Evolutionary conservation across 2,797 vertebrate genomes (phyloP), one percentile per base, ranked within the genome.

Genomic region (Cuniculus paca): DNA sequence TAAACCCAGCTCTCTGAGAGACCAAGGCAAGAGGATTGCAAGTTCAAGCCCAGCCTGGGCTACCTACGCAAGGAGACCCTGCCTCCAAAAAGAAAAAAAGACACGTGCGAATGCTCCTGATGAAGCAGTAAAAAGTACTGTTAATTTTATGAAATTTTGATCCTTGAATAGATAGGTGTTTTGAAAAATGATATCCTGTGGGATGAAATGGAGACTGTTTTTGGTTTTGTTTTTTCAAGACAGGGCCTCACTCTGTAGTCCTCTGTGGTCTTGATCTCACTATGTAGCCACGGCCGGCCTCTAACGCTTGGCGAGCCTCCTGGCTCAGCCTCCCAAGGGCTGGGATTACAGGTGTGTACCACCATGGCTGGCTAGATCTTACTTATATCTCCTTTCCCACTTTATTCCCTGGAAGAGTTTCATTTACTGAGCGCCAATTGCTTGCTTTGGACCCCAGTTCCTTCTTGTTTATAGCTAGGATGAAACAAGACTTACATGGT

Each of bases 141-240:
- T 68, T 50, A 11, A 13, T 91, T 81, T 81, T 70, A 91, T 84
- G 94, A 82, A 91, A 86, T 87, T 63, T 77, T 82, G 54, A 42
- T 48, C 52, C 68, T 81, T 89, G 48, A 91, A 28, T 34, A 75
- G 42, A 52, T 28, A 26, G 20, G 60, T 10, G 24, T 34, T 50
- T 60, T 50, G 28, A 83, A n/a, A 58, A 60, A 72, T 52, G 28
- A 20, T 75, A 12, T 36, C 19, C n/a, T 50, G 24, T 31, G 31
- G 17, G 63, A 70, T 84, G 77, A 84, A 82, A 50, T 48, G 48
- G 68, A 91, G 89, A 95, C 12, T 68, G n/a, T 28, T 56, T 56
- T 22, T 74, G 5, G 12, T 39, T 70, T 36, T 36, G 17, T 45
- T 75, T 31, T 31, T 75, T 28, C 52, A 48, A 50, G 48, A n/a